phyloP scores from a whole-genome alignment of 2,888 invertebrate genomes.

The Drosophila flavopinicola region DNA sequence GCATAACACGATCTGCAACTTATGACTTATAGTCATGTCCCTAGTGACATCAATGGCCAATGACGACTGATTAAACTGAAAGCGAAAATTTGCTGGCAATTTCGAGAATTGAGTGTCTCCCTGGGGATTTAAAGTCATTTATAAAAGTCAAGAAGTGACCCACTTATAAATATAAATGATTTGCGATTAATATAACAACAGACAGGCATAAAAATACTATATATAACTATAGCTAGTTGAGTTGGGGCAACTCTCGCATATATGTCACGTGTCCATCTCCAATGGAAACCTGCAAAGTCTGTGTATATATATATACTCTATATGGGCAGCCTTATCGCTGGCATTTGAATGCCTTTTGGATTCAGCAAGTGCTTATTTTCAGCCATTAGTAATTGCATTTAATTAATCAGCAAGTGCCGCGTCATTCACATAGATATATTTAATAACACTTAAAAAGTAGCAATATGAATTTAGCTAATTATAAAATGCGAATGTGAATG shows the following conservation, averaged over 20 bases:
- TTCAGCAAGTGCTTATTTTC: conserved; percentile 15
- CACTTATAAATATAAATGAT: conserved; percentile 7
- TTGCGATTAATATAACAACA: conserved; percentile 5
- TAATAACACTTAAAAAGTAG: conserved; percentile 33
- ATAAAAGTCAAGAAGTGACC: conserved; percentile 1
- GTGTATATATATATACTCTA: neutral
- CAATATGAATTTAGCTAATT: conserved; percentile 1
- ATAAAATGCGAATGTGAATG: neutral
- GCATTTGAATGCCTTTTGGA: conserved; percentile 14
- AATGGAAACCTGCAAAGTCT: conserved; percentile 22
- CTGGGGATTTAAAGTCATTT: conserved; percentile 6
- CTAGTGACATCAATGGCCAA: neutral
- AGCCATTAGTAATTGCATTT: conserved; percentile 34
- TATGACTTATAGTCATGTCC: neutral
- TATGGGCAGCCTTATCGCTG: conserved; percentile 32
- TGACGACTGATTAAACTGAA: neutral
- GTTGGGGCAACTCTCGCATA: neutral
- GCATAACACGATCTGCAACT: conserved; percentile 3
- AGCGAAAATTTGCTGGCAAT: conserved; percentile 1
- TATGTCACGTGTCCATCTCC: conserved; percentile 9
- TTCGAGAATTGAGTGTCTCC: conserved; percentile 2
- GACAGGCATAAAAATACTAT: neutral
- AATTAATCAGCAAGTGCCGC: conserved; percentile 34
- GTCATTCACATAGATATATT: conserved; percentile 3
- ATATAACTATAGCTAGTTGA: no score